Conservation (phyloP, 2,888 invertebrate genomes). For the Lasioglossum zephyrum region DNA sequence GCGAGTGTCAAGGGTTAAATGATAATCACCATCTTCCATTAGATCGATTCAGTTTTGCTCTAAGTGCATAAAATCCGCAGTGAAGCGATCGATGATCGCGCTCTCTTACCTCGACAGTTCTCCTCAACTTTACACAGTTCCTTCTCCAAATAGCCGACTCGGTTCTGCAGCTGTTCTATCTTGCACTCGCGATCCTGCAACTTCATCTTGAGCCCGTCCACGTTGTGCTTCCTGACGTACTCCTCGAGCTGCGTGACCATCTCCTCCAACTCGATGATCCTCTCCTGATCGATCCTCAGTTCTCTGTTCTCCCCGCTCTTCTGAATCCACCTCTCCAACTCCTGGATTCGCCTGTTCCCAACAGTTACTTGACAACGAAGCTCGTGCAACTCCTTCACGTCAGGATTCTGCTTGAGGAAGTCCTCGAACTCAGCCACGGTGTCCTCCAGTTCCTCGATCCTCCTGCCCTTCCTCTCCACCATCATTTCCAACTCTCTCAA, state of each 20-base stretch:
- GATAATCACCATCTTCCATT: neutral
- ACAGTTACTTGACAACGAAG: constrained; percentile 71
- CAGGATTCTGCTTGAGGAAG: constrained; percentile 83
- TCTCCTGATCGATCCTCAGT: constrained; percentile 73
- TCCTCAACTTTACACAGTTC: constrained; percentile 58
- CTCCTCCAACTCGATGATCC: constrained; percentile 78
- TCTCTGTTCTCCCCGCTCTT: constrained; percentile 86
- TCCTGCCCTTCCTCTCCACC: constrained; percentile 87
- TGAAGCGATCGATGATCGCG: neutral
- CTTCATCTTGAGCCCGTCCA: constrained; percentile 77
- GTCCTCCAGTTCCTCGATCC: constrained; percentile 92
- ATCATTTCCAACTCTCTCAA: constrained; percentile 87
- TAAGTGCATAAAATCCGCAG: neutral
- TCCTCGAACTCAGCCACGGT: constrained; percentile 87
- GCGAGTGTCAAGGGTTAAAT: too few relatives aligned
- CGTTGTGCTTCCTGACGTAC: constrained; percentile 79
- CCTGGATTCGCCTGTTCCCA: constrained; percentile 73
- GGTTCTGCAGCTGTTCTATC: constrained; percentile 75
- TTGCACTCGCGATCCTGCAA: constrained; percentile 78
- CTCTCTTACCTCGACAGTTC: constrained; percentile 41
- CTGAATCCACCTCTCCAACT: constrained; percentile 85
- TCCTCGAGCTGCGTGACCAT: constrained; percentile 80
- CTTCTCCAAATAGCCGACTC: constrained; percentile 65
- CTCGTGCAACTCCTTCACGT: constrained; percentile 83
- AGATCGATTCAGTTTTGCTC: neutral